phyloP scores from a whole-genome alignment of 2,888 invertebrate species.

The Leptopilina syphax region DNA sequence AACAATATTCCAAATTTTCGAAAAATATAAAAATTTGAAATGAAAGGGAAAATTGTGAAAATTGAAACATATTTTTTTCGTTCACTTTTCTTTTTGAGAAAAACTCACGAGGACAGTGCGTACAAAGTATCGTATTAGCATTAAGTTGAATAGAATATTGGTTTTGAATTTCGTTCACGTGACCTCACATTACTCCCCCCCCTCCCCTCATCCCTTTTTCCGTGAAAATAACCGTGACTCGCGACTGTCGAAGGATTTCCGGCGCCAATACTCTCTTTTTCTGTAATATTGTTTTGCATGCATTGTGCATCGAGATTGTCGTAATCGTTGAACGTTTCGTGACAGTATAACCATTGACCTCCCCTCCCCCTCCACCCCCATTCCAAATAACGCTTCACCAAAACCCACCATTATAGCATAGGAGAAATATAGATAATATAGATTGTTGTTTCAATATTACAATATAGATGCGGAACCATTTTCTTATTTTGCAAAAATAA shows the following conservation, averaged over 20 bases:
- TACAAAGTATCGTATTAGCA: slow-evolving; percentile 11
- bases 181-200: neutral
- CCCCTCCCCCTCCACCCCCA: no score
- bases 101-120: neutral
- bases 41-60: no score
- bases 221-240: slow-evolving; percentile 15
- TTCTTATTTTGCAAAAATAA: neutral
- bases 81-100: neutral
- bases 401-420: neutral
- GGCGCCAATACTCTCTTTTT: slow-evolving; percentile 34
- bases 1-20: no score
- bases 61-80: no score
- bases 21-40: no score
- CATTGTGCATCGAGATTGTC: slow-evolving; percentile 27
- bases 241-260: slow-evolving; percentile 30
- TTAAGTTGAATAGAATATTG: slow-evolving; percentile 2
- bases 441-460: slow-evolving; percentile 17
- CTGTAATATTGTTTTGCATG: slow-evolving; percentile 18
- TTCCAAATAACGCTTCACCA: no score
- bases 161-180: slow-evolving; percentile 29
- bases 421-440: slow-evolving; percentile 20
- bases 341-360: neutral
- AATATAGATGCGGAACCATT: neutral
- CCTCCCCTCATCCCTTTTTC: no score
- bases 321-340: slow-evolving; percentile 20